Percentiles rank a stretch among this genome's conserved stretches.
phyloP scores from a whole-genome alignment of 1,140 invertebrate genomes.

The Macrobrachium nipponense region DNA sequence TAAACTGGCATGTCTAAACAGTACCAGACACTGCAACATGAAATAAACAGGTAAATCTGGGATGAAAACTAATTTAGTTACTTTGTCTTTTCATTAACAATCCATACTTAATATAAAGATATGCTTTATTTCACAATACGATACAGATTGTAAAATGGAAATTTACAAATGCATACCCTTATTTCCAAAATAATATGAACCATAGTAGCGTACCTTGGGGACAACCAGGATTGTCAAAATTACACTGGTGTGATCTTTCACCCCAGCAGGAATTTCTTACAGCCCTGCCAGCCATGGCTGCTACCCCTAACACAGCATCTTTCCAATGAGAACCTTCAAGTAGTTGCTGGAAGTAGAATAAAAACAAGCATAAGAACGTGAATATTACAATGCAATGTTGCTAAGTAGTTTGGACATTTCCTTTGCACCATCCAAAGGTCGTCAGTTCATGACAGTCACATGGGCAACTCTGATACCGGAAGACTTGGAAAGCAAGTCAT shows the following conservation, averaged over 20 bases:
- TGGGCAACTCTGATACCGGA: too few species aligned
- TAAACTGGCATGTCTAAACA: neutral
- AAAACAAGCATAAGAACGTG: neutral
- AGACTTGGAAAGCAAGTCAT: too few species aligned
- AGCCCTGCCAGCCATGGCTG: neutral
- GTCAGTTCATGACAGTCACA: too few species aligned
- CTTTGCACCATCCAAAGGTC: neutral
- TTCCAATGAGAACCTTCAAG: constrained; percentile 3
- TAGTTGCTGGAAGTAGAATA: neutral
- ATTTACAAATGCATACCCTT: too few species aligned
- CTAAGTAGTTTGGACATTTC: neutral
- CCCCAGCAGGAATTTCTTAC: neutral
- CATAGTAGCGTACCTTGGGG: neutral
- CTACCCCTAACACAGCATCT: neutral
- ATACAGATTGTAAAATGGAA: too few species aligned
- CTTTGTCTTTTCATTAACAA: too few species aligned
- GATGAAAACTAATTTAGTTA: too few species aligned
- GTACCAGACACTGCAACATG: neutral
- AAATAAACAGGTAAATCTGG: neutral
- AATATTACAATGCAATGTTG: too few species aligned
- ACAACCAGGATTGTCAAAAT: neutral
- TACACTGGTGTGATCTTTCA: neutral
- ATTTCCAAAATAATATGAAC: neutral
- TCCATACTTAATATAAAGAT: too few species aligned
- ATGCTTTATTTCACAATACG: too few species aligned